These are phyloP conservation scores for Eupleurogrammus muticus DNA, from an alignment of 2,797 vertebrate species.

Conservation along the genomic window DNA sequence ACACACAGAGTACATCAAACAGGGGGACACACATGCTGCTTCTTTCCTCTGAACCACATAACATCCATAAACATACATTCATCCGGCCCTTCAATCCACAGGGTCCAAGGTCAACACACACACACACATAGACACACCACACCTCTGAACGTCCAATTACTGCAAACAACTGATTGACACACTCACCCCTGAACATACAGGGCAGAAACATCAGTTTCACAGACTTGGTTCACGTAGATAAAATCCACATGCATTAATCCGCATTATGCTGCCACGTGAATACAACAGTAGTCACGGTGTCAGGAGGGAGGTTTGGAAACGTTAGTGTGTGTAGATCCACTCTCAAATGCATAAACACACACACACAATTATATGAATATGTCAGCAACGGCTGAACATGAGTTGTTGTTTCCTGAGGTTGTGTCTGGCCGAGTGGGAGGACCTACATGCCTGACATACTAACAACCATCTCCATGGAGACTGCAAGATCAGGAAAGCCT, in stretches of 20 bases:
- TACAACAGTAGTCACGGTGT: not conserved
- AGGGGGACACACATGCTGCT: constrained; percentile 28
- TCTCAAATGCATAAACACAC: not conserved
- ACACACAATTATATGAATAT: constrained; percentile 5
- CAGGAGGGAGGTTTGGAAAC: not conserved
- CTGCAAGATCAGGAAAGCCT: constrained; percentile 51
- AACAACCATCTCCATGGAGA: constrained; percentile 68
- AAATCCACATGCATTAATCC: not conserved
- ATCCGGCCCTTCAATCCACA: constrained; percentile 24
- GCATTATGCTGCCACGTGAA: not conserved
- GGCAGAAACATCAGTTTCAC: not conserved
- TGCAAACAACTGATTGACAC: constrained; percentile 14
- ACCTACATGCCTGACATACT: constrained; percentile 54
- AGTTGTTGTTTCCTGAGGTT: constrained; percentile 43
- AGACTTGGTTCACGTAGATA: not conserved
- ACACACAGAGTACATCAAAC: constrained; percentile 38
- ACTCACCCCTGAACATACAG: constrained; percentile 7
- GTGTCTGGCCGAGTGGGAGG: constrained; percentile 48
- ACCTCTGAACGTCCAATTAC: constrained; percentile 19
- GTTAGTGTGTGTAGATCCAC: not conserved
- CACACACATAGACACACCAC: constrained; percentile 11
- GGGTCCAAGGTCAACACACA: constrained; percentile 19
- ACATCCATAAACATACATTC: constrained; percentile 38
- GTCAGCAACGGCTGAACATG: constrained; percentile 13
- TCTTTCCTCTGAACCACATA: constrained; percentile 34